Evolutionary conservation across 2,888 invertebrate species (phyloP).

Genomic region (Operophtera brumata): DNA sequence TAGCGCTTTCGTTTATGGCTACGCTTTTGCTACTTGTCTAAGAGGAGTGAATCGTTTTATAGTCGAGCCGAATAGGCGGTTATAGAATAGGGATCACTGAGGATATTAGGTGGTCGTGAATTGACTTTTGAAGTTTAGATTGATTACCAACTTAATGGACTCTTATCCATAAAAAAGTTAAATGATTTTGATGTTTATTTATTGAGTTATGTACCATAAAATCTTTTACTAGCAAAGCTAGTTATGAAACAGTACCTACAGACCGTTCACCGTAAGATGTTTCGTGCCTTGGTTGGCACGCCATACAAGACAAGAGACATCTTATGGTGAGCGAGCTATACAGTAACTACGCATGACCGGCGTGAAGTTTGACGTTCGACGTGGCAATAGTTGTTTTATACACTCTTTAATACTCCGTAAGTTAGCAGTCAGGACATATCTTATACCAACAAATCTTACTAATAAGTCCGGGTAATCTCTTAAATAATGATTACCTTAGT

Average conservation of each 20-base stretch:
- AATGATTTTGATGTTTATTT: slow-evolving; percentile 16
- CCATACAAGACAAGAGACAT: no score
- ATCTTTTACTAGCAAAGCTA: not conserved
- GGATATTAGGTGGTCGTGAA: slow-evolving; percentile 29
- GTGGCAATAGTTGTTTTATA: no score
- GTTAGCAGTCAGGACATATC: no score
- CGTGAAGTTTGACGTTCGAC: no score
- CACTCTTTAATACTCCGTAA: no score
- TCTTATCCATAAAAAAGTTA: slow-evolving; percentile 23
- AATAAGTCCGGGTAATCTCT: no score
- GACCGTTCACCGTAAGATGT: no score
- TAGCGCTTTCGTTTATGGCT: not conserved
- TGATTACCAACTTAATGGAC: slow-evolving; percentile 26
- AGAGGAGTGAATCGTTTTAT: slow-evolving; percentile 21
- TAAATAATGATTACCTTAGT: no score
- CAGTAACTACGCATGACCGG: no score
- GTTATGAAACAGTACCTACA: not conserved
- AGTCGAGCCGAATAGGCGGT: slow-evolving; percentile 26
- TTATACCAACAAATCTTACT: no score
- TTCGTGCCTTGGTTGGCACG: no score
- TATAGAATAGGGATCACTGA: slow-evolving; percentile 15
- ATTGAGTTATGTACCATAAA: slow-evolving; percentile 9
- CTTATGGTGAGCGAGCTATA: no score
- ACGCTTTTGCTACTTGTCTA: slow-evolving; percentile 1
- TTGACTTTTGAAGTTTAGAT: slow-evolving; percentile 30